Evolutionary conservation across 1,140 invertebrate species (phyloP), one percentile per base, ranked within the genome.

Genomic region (Sycophila sp.): DNA sequence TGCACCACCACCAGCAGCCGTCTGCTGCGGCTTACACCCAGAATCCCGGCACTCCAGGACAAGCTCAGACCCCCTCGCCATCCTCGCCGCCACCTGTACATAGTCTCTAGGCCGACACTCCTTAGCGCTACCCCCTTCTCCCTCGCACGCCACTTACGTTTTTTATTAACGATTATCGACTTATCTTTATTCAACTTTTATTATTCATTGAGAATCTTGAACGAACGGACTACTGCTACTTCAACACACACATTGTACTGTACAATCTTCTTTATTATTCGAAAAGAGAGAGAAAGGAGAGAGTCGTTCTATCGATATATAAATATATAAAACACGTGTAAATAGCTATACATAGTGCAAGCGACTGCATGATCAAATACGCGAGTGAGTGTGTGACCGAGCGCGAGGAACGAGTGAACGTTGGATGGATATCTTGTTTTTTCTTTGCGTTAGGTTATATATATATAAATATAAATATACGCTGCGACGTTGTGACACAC

Each of bases 31-130:
- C 72, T 55, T 62, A 73, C 15, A 55, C 51, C 30, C 81, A 83
- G 30, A 82, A 81, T 78, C 83, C 84, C 76, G 82, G 79, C 66
- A 82, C 78, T 69, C 83, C 84, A 47, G 81, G 78, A 45, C 77
- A 81, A 71, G 76, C 82, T 69, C 84, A 86, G 73, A 85, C 83
- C 72, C 83, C 83, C 53, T 85, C 83, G 73, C 84, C 83, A 69
- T 83, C 84, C 72, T 86, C 84, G 77, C 83, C 84, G 26, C 80
- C 84, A 77, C 85, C 85, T 86, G 85, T 86, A 86, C 83, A 86
- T 86, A 86, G 82, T 82, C 80, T 86, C 76, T 86, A 77, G 76
- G 75, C 78, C 78, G 76, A 77, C 75, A 76, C 76, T 73, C 76
- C 76, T 73, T 73, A 75, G 75, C 77, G 79, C 78, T 68, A 79